These are phyloP conservation scores for Zoanthus gigantus DNA, from an alignment of 92 coral and sea anemone species.

Conservation along the genomic window DNA sequence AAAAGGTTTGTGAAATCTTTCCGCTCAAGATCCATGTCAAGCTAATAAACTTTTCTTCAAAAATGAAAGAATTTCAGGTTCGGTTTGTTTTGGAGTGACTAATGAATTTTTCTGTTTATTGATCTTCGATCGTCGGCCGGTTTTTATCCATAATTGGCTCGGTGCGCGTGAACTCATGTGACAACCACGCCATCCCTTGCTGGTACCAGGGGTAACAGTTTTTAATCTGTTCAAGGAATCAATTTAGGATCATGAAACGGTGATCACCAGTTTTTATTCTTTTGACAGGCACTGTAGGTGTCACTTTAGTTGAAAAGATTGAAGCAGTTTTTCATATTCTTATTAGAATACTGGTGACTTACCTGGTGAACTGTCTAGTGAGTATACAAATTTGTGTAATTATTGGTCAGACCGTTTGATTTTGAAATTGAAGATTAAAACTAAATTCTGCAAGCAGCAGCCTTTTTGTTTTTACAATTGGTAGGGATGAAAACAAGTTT, in stretches of 20 bases:
- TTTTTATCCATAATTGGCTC: background rate
- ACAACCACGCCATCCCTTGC: background rate
- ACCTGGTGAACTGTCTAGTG: no score
- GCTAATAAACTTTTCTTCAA: background rate
- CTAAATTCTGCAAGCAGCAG: no score
- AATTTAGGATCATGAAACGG: background rate
- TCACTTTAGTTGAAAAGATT: conserved; percentile 25
- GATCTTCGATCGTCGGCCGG: conserved; percentile 21
- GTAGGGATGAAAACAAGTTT: no score
- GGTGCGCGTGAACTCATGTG: background rate
- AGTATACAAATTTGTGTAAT: no score
- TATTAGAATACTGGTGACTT: no score
- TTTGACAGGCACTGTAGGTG: conserved; percentile 9
- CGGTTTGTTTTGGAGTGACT: background rate
- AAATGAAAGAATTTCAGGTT: background rate
- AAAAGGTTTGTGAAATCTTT: no score
- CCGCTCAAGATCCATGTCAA: background rate
- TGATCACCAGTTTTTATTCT: conserved; percentile 28
- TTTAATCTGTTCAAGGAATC: conserved; percentile 1
- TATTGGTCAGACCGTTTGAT: no score
- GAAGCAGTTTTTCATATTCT: background rate
- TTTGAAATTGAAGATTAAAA: no score
- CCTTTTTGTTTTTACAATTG: no score
- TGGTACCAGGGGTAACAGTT: conserved; percentile 19
- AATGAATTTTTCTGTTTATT: background rate